Base-by-base conservation (phyloP, 2,888 invertebrate species). In the Xestia c-nigrum region DNA sequence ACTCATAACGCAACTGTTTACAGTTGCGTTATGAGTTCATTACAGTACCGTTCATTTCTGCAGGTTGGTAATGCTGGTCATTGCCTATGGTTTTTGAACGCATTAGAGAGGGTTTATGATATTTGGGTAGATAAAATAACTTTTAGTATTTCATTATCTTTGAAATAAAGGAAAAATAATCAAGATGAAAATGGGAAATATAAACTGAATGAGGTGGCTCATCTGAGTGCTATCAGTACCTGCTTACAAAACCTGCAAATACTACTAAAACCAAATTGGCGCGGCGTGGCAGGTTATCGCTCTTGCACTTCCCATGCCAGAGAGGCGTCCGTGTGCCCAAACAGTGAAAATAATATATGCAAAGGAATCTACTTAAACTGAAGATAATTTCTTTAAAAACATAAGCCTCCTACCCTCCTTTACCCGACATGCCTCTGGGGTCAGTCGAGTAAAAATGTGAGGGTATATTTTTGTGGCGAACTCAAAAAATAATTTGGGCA, bases 401-500 rank as follows among this genome's bases (percentile, higher is more conserved):
- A 12, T 59, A 61, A 31, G 14, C 57, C n/a, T 16, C 7, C 31
- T 16, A 59, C 16, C 16, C 6, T 14, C 24, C n/a, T 57, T 57
- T 19, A 46, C 24, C 63, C 21, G 21, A 40, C 63, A 31, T 64
- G 64, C 43, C 43, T 14, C 43, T n/a, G 55, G 14, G 24, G 61
- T 38, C 4, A 63, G 43, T n/a, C 52, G 46, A 2, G 16, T 68
- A 68, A 55, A 67, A 76, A 55, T 31, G 21, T 55, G 52, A 47
- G 66, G 50, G 38, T 10, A 52, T 47, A 47, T 77, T 52, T 73
- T 50, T 74, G 67, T 14, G 67, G 16, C 14, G 55, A 57, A 47
- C 67, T 64, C 72, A 68, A 68, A 79, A 80, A 64, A 79, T 80
- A 68, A 73, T 80, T 79, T 79, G 55, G 57, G 43, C 67, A 52